Percentiles rank a stretch among this genome's conserved stretches.
Conservation (phyloP, 1,140 invertebrate species). For the Galleria mellonella region DNA sequence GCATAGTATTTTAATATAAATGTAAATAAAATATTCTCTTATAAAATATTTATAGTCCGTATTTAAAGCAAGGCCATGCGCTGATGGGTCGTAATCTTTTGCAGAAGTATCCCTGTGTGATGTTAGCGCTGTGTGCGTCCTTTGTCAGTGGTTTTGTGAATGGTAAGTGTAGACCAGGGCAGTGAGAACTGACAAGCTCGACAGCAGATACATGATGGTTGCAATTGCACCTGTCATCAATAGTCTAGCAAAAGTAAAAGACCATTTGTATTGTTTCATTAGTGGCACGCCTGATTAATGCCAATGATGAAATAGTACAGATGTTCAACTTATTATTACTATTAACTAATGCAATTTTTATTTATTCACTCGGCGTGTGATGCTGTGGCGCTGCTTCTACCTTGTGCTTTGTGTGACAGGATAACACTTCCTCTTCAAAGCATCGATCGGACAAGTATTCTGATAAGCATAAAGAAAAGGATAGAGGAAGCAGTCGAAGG, state of each 20-base stretch:
- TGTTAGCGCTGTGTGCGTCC: constrained; percentile 72
- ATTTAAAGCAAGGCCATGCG: constrained; percentile 45
- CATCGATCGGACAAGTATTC: constrained; percentile 73
- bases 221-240: constrained; percentile 28
- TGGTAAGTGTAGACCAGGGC: constrained; percentile 71
- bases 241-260: constrained; percentile 49
- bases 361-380: constrained; percentile 74
- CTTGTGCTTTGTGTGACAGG: constrained; percentile 77
- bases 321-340: constrained; percentile 45
- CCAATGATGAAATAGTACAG: constrained; percentile 41
- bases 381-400: constrained; percentile 75
- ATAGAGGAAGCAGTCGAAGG: constrained; percentile 53
- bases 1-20: constrained; percentile 6
- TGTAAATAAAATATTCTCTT: neutral
- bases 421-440: constrained; percentile 73
- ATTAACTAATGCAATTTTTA: constrained; percentile 72
- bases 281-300: constrained; percentile 15
- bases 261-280: constrained; percentile 48
- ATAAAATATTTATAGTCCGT: constrained; percentile 7
- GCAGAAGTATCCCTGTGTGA: constrained; percentile 75
- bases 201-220: constrained; percentile 28
- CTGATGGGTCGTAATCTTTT: constrained; percentile 76
- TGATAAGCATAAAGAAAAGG: constrained; percentile 67
- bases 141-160: constrained; percentile 71
- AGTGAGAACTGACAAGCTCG: constrained; percentile 35